These are phyloP conservation scores for Limnodromus scolopaceus DNA, from an alignment of 2,797 vertebrate species.

Conservation along the genomic window DNA sequence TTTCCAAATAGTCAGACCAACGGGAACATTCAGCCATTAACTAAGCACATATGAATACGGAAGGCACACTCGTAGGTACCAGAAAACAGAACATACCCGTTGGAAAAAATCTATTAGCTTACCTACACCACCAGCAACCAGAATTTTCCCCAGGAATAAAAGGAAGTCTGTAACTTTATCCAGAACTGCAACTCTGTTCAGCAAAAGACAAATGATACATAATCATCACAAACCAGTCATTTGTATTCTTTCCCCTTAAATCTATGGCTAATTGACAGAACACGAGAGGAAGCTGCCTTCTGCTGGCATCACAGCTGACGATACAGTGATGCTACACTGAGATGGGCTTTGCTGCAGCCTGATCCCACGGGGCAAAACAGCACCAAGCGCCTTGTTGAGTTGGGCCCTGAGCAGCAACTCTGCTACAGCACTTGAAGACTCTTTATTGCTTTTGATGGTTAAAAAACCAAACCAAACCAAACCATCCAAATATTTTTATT, in stretches of 20 bases:
- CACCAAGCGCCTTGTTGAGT: neutral
- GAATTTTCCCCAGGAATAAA: constrained; percentile 92
- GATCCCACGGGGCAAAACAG: neutral
- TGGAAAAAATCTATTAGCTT: constrained; percentile 46
- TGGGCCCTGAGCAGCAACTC: neutral
- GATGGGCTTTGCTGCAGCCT: neutral
- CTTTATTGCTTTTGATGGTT: neutral
- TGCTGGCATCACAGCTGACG: neutral
- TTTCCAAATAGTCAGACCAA: neutral
- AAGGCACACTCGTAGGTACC: neutral
- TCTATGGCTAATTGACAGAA: neutral
- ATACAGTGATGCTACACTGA: neutral
- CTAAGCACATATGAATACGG: neutral
- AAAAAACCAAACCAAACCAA: neutral
- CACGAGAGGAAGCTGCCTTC: neutral
- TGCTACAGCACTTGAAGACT: neutral
- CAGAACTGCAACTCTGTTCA: constrained; percentile 88
- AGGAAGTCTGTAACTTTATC: constrained; percentile 96
- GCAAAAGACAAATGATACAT: constrained; percentile 17
- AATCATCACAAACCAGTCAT: neutral
- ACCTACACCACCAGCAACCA: constrained; percentile 93
- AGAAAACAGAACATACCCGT: neutral
- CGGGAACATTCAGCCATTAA: neutral
- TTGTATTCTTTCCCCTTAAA: neutral
- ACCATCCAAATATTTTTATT: neutral